Evolutionary conservation across 2,797 vertebrate species (phyloP), one percentile per base, ranked within the genome.

Genomic region (Acanthurus lineatus): DNA sequence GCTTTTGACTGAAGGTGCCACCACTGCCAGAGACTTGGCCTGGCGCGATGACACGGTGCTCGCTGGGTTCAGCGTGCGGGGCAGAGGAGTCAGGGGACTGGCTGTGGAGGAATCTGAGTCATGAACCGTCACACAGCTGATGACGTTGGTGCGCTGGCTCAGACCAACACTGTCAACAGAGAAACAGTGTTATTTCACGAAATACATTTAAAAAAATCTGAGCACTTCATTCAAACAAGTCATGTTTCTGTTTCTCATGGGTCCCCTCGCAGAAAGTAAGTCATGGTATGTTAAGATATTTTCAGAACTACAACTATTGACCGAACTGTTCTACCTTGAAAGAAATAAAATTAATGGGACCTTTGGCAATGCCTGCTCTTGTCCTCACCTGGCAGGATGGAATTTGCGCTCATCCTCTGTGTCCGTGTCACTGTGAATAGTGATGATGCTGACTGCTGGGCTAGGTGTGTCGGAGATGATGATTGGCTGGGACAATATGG

Each of bases 91-190:
- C 53, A 97, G 96, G 2, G 98, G 98, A 89, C 98, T 99, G 88
- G 91, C 96, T 57, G 96, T 94, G 44, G 98, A 99, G 1, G 97
- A 99, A 93, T 99, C 98, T 0, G 98, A 99, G 85, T 99, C 98
- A 4, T 99, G 98, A 69, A 99, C 97, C 0, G 98, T 99, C 76
- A 99, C 97, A 19, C 98, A 99, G 95, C 98, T 99, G 96, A 99
- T 99, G 49, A 99, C 98, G 2, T 99, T 99, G 22, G 98, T 96
- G 84, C 98, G 96, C 85, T 98, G 97, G 91, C 97, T 97, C 92
- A 97, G 85, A 44, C 94, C 93, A 81, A 96, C 93, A 76, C 97
- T 98, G 42, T 1, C 28, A 69, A 72, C 20, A 77, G 25, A 85
- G 32, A 56, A 45, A 47, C 5, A 0, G 9, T 0, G 35, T 76